Conservation (phyloP, 2,888 invertebrate genomes). For the Dolichomitus sp. region DNA sequence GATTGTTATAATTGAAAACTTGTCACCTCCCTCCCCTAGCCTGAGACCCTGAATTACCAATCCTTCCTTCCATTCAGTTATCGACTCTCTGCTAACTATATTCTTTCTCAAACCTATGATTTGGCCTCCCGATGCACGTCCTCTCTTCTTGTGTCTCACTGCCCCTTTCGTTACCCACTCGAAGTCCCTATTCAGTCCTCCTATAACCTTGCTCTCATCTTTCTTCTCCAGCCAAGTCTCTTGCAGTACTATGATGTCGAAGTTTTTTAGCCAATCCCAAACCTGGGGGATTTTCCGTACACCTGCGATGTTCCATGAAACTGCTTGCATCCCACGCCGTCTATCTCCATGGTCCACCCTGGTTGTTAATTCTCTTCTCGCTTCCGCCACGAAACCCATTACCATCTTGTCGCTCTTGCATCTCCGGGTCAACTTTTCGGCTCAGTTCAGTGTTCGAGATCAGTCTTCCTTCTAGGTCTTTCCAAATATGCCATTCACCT, state of each 20-base stretch:
- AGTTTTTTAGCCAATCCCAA: no score
- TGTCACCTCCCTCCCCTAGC: not conserved
- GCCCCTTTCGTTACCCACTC: not conserved
- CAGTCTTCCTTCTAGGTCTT: not conserved
- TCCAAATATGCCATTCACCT: conserved; percentile 29
- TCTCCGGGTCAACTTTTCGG: not conserved
- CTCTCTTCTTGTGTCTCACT: no score
- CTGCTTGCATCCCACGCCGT: no score
- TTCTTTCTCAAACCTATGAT: no score
- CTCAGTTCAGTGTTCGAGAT: not conserved
- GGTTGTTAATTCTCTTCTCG: conserved; percentile 11
- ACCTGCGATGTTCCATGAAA: no score
- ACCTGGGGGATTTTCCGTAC: no score
- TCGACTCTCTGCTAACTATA: no score
- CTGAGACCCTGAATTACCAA: conserved; percentile 27
- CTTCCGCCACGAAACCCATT: not conserved
- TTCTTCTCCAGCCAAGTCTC: no score
- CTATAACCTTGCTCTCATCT: no score
- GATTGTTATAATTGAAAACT: no score
- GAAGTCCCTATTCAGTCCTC: conserved; percentile 14
- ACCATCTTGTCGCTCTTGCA: not conserved
- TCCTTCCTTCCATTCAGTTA: conserved; percentile 21
- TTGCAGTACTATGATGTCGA: no score
- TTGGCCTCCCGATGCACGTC: no score
- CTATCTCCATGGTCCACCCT: conserved; percentile 11